Percentiles rank a stretch among this genome's conserved stretches.
phyloP scores from a whole-genome alignment of 1,140 invertebrate species.

The Philaenus spumarius region DNA sequence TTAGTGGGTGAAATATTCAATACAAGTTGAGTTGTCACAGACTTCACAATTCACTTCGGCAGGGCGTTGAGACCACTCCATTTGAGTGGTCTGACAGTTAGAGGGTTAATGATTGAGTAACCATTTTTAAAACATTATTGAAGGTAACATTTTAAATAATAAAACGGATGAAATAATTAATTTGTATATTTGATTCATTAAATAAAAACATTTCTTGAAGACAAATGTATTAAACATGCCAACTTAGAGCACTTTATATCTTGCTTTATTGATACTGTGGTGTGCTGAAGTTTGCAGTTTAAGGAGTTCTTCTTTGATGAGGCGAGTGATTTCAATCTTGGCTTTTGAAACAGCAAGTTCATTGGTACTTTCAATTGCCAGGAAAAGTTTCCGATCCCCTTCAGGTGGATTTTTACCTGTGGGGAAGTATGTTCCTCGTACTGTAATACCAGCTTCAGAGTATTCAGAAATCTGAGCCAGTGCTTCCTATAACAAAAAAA shows the following conservation, averaged over 20 bases:
- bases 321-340: slow-evolving; percentile 94
- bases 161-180: no score
- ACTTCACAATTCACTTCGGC: no score
- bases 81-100: no score
- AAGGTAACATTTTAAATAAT: no score
- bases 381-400: slow-evolving; percentile 93
- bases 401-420: slow-evolving; percentile 85
- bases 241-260: slow-evolving; percentile 90
- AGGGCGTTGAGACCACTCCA: no score
- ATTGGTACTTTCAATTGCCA: slow-evolving; percentile 98
- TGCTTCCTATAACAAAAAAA: slow-evolving; percentile 74
- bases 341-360: slow-evolving; percentile 96
- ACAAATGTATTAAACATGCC: neutral
- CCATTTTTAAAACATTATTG: no score
- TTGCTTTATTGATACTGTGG: slow-evolving; percentile 82
- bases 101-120: no score
- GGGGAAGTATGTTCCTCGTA: slow-evolving; percentile 93
- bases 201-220: no score
- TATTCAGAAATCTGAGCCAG: slow-evolving; percentile 98
- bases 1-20: no score
- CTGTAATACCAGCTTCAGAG: slow-evolving; percentile 97
- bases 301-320: slow-evolving; percentile 96
- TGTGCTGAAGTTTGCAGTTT: slow-evolving; percentile 83
- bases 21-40: no score
- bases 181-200: no score